Base-by-base conservation (phyloP, 92 coral and sea anemone genomes). In the Pocillopora meandrina region DNA sequence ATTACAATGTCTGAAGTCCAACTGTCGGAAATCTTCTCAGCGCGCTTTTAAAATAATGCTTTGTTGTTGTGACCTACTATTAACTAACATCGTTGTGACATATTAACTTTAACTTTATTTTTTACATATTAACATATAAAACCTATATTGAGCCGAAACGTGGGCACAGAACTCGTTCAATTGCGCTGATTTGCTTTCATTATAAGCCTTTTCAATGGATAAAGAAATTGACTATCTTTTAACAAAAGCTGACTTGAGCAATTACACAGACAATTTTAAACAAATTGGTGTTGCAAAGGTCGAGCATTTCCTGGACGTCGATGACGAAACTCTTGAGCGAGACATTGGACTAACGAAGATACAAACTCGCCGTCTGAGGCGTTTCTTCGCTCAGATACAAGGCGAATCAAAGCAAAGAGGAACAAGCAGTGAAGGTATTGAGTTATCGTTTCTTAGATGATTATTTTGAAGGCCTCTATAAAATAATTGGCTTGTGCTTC, bases 51-150 rank as follows among this genome's bases (percentile, higher is more conserved):
- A 42, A 75, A 75, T 75, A 75, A 75, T 35, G 80, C 80, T 75
- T 75, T 75, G 61, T 75, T 75, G 80, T 75, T 75, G 80, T 31
- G 80, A 75, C 80, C 61, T 75, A 56, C 80, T 75, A 75, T 75
- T 75, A 74, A 74, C 79, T 74, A 74, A 75, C 80, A 75, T 75
- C 80, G 80, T 75, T 75, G 80, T 75, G 80, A 75, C 80, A 47
- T 75, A 75, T 75, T 75, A 75, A 47, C 80, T 75, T 75, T 42
- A 42, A 42, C 49, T 42, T 42, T 42, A 42, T 42, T 42, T 42
- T 42, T 70, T 70, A 70, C 74, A 70, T 70, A 70, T 70, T 70
- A 70, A 70, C 74, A 70, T 70, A 70, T 70, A 70, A 70, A 70
- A 70, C 74, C 74, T 70, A 70, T 52, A 35, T 70, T 70, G 2